phyloP scores from a whole-genome alignment of 2,797 vertebrate species.

The Amniataba percoides region DNA sequence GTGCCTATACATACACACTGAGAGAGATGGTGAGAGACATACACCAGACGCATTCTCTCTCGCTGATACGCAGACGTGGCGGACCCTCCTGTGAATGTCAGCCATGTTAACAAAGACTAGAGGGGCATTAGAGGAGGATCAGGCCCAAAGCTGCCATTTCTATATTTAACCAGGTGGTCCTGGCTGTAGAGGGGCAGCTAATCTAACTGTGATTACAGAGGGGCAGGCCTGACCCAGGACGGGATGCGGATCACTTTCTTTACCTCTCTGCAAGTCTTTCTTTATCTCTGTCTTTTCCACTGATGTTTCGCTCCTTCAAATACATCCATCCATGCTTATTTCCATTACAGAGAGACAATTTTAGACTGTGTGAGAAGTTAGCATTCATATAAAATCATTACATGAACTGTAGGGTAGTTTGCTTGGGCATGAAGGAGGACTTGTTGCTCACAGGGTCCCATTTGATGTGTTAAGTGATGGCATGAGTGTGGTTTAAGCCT shows the following conservation, averaged over 20 bases:
- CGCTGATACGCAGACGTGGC: constrained; percentile 60
- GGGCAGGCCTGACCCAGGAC: constrained; percentile 57
- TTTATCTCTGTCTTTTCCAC: constrained; percentile 35
- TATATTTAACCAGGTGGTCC: constrained; percentile 79
- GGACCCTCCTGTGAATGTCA: constrained; percentile 75
- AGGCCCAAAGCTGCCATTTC: constrained; percentile 77
- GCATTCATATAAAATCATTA: not conserved
- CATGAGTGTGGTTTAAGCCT: constrained; percentile 1
- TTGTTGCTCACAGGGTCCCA: not conserved
- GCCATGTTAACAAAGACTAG: constrained; percentile 76
- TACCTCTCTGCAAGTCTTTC: constrained; percentile 45
- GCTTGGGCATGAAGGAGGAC: not conserved
- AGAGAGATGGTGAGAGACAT: constrained; percentile 58
- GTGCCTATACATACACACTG: constrained; percentile 30
- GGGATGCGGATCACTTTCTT: constrained; percentile 61
- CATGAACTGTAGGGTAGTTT: not conserved
- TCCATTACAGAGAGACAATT: not conserved
- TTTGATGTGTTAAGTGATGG: constrained; percentile 18
- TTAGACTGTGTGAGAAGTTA: too few relatives aligned
- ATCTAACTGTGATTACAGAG: constrained; percentile 80
- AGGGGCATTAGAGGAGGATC: constrained; percentile 81
- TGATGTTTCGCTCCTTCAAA: constrained; percentile 1
- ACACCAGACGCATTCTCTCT: constrained; percentile 59
- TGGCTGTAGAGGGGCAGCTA: constrained; percentile 74
- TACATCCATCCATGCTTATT: not conserved